Percentiles rank a stretch among this genome's conserved stretches.
These are phyloP conservation scores for Drosophila guanche DNA, from an alignment of 1,140 invertebrate species.

Conservation along the genomic window DNA sequence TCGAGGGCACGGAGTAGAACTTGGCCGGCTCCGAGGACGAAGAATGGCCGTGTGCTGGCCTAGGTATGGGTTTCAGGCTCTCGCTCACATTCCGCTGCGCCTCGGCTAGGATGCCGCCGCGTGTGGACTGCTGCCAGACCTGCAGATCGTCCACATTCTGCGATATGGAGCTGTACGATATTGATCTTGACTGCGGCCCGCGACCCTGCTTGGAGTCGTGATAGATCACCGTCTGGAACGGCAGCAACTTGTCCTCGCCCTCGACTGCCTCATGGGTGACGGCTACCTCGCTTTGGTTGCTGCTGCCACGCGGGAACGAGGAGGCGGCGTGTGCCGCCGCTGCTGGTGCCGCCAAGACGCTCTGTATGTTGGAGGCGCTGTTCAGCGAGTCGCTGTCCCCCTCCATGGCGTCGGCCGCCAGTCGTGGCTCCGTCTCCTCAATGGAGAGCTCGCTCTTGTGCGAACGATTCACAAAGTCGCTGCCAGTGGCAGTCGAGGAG, in stretches of 20 bases:
- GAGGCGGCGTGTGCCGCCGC: constrained; percentile 26
- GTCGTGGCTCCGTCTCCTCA: constrained; percentile 71
- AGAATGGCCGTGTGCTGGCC: constrained; percentile 13
- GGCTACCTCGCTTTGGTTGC: constrained; percentile 28
- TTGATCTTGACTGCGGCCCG: constrained; percentile 83
- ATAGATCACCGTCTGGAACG: constrained; percentile 85
- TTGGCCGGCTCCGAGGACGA: constrained; percentile 83
- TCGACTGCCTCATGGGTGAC: constrained; percentile 18
- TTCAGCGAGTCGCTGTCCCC: constrained; percentile 67
- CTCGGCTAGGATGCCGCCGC: constrained; percentile 69
- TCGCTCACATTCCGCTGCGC: constrained; percentile 81
- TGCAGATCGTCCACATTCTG: constrained; percentile 83
- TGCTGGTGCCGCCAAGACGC: constrained; percentile 69
- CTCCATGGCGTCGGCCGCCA: constrained; percentile 59
- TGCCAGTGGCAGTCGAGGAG: constrained; percentile 35
- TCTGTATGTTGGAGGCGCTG: constrained; percentile 78
- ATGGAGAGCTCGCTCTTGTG: constrained; percentile 81
- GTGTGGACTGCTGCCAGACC: constrained; percentile 59
- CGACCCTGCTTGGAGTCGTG: constrained; percentile 84
- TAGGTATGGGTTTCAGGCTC: constrained; percentile 54
- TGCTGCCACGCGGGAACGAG: constrained; percentile 42
- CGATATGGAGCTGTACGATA: constrained; percentile 84
- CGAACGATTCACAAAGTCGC: constrained; percentile 76
- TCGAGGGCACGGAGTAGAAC: constrained; percentile 84
- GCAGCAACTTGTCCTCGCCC: constrained; percentile 59